Evolutionary conservation across 2,888 invertebrate genomes (phyloP), one percentile per base, ranked within the genome.

Genomic region (Microctonus aethiopoides): DNA sequence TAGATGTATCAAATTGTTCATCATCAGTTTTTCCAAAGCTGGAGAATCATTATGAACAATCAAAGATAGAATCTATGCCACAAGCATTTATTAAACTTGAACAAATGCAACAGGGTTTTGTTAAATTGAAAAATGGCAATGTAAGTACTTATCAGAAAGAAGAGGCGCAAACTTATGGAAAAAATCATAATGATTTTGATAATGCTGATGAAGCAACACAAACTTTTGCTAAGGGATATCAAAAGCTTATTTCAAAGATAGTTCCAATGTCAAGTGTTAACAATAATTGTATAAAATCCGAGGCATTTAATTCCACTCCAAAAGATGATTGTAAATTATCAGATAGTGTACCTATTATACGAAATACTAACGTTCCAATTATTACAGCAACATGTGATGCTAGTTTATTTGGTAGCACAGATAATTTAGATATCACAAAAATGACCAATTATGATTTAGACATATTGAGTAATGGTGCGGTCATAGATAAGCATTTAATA

Each of bases 381-480:
- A 84, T 82, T 46, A 79, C 81, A 6, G 79, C 66, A 52, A 80
- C 76, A 62, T 82, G 81, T 70, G 83, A 81, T 64, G 59, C 54
- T 22, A 82, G 77, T 66, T 80, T 85, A 74, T 85, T 85, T 72
- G 83, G 79, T 32, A 77, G 79, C 52, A 70, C 79, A 13, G 84
- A 85, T 34, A 83, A 82, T 78, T 76, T 84, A 22, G 84, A 84
- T 57, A 81, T 83, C 54, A 71, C 79, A 3, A 83, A 81, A 73
- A 80, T 84, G 16, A 65, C 79, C 29, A 82, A 77, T 57, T 85
- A 85, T 60, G 84, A 85, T 76, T 76, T 85, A 70, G 84, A 84
- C 70, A 83, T 84, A 68, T 74, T 85, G n/a, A 81, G 80, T 68
- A 81, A 78, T 3, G 81, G 80, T 51, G 79, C 82, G 0, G 83